Percentiles rank a stretch among this genome's conserved stretches.
Evolutionary conservation across 2,797 vertebrate genomes (phyloP).

Genomic region (Lemur catta): DNA sequence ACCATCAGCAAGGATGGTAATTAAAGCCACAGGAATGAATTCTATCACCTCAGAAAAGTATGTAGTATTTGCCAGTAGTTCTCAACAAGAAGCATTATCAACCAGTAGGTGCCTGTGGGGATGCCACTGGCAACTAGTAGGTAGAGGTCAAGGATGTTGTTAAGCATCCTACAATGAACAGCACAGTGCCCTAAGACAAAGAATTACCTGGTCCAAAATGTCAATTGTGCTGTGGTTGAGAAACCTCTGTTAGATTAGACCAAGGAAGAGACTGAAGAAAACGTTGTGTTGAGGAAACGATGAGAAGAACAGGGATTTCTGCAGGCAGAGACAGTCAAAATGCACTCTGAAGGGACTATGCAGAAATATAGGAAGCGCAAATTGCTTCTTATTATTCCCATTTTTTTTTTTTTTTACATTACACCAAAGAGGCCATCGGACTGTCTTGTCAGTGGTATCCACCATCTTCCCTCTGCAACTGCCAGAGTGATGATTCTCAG

Average conservation of each 20-base stretch:
- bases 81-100: background rate
- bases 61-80: background rate
- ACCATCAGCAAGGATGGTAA: background rate
- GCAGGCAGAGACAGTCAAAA: background rate
- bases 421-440: background rate
- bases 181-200: background rate
- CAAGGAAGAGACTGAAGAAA: background rate
- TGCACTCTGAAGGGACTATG: background rate
- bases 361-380: background rate
- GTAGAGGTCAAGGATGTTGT: background rate
- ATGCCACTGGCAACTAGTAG: background rate
- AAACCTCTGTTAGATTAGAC: background rate
- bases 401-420: background rate
- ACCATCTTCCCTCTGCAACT: background rate
- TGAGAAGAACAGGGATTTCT: background rate
- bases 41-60: background rate
- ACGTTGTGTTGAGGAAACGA: background rate
- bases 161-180: background rate
- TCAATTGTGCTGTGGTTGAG: background rate
- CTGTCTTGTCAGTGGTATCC: background rate
- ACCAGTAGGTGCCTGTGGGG: background rate
- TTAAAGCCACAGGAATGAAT: background rate
- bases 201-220: background rate
- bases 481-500: conserved; percentile 61
- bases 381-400: background rate